A percentile compares a stretch with the other conserved stretches of the same genome.
These are phyloP conservation scores for Cataglyphis livida DNA, from an alignment of 2,888 invertebrate species.

Conservation along the genomic window DNA sequence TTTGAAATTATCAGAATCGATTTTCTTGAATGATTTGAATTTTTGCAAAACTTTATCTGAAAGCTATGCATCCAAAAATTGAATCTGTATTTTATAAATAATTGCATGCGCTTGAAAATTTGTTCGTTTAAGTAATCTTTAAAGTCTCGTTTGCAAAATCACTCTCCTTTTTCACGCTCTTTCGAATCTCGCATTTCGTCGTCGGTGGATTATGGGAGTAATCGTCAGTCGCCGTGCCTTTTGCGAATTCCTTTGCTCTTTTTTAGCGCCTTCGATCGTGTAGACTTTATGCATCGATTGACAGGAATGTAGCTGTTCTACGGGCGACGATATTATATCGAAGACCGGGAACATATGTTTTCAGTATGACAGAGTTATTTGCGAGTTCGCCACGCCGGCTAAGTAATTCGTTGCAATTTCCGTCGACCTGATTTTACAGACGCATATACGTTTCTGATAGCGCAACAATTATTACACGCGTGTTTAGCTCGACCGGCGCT, in stretches of 20 bases:
- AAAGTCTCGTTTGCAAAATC: not conserved
- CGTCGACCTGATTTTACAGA: conserved; percentile 36
- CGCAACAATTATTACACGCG: conserved; percentile 45
- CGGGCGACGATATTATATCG: conserved; percentile 29
- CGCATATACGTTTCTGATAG: conserved; percentile 35
- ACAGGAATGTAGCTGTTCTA: conserved; percentile 40
- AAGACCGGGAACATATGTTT: conserved; percentile 4
- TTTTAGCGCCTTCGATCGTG: conserved; percentile 36
- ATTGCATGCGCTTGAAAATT: not conserved
- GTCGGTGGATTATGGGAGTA: conserved; percentile 12
- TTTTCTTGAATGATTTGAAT: not conserved
- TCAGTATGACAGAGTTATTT: conserved; percentile 31
- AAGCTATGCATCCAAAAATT: not conserved
- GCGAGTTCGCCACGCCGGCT: conserved; percentile 7
- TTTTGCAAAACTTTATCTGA: not conserved
- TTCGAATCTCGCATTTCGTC: conserved; percentile 6
- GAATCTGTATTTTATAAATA: not conserved
- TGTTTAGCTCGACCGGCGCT: conserved; percentile 42
- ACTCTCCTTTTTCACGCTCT: not conserved
- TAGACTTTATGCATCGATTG: conserved; percentile 47
- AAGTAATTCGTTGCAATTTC: conserved; percentile 47
- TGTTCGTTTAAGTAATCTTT: not conserved
- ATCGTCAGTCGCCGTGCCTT: conserved; percentile 33
- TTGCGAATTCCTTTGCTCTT: conserved; percentile 41
- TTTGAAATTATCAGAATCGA: not conserved